Conservation (phyloP, 2,113 vertebrate species). For the Panthera leo region DNA sequence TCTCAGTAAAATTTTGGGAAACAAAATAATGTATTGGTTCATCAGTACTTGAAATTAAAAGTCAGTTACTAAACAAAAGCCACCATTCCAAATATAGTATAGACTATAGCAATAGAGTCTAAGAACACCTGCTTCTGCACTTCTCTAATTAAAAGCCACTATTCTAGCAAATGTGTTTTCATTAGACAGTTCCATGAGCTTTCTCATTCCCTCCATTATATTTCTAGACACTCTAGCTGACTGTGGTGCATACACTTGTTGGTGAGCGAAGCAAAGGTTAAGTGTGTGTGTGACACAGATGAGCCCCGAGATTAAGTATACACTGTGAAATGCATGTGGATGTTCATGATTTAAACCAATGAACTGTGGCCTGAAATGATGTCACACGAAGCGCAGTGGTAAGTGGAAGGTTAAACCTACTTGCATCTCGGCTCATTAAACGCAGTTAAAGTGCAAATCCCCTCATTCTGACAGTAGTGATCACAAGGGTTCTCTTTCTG, state of each 20-base stretch:
- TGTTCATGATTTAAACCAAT: slow-evolving; percentile 87
- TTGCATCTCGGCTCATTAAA: slow-evolving; percentile 99
- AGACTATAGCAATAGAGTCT: neutral
- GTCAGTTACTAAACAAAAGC: neutral
- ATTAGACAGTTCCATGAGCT: neutral
- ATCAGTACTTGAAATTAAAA: slow-evolving; percentile 17
- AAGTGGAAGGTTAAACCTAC: slow-evolving; percentile 97
- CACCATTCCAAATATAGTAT: slow-evolving; percentile 15
- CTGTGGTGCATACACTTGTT: slow-evolving; percentile 73
- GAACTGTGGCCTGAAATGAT: slow-evolving; percentile 89
- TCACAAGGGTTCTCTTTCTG: slow-evolving; percentile 99
- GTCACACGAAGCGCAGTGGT: slow-evolving; percentile 87
- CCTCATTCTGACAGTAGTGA: slow-evolving; percentile 99
- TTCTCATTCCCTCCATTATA: slow-evolving; percentile 59
- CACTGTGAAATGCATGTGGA: slow-evolving; percentile 86
- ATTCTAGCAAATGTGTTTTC: neutral
- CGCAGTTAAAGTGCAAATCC: slow-evolving; percentile 99
- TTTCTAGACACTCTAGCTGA: slow-evolving; percentile 60
- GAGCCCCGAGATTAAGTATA: slow-evolving; percentile 82
- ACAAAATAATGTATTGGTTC: slow-evolving; percentile 24
- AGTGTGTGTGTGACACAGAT: slow-evolving; percentile 83
- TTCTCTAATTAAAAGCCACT: slow-evolving; percentile 15
- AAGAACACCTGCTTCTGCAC: slow-evolving; percentile 53
- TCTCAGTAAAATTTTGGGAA: slow-evolving; percentile 25
- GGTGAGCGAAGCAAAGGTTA: slow-evolving; percentile 78